Evolutionary conservation across 2,888 invertebrate genomes (phyloP).

Genomic region (Orthonevra nobilis): DNA sequence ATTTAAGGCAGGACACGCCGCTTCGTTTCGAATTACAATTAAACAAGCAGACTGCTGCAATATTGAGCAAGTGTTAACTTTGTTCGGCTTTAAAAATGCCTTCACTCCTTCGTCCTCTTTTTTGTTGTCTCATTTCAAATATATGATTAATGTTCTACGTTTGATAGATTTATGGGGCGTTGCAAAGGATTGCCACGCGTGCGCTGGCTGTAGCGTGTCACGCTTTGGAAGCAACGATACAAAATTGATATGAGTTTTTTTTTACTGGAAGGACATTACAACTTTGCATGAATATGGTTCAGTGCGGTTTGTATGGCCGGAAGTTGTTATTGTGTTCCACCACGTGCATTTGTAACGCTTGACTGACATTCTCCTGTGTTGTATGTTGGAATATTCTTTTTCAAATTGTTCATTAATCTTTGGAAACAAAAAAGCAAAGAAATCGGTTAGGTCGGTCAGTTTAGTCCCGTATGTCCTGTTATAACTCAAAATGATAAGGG

Average conservation of each 20-base stretch:
- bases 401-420: not conserved
- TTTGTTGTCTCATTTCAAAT: not conserved
- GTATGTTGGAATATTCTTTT: too few species aligned
- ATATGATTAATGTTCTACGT: slow-evolving; percentile 53
- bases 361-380: slow-evolving; percentile 45
- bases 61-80: slow-evolving; percentile 58
- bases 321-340: slow-evolving; percentile 70
- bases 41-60: not conserved
- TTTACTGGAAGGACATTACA: slow-evolving; percentile 46
- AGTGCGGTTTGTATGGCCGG: slow-evolving; percentile 54
- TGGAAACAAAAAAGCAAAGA: not conserved
- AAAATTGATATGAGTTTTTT: slow-evolving; percentile 35
- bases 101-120: slow-evolving; percentile 44
- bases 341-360: slow-evolving; percentile 60
- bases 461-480: slow-evolving; percentile 22
- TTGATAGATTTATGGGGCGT: slow-evolving; percentile 63
- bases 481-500: slow-evolving; percentile 7
- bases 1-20: slow-evolving; percentile 9
- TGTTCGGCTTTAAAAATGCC: slow-evolving; percentile 45
- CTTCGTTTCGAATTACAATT: slow-evolving; percentile 21
- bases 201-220: slow-evolving; percentile 43
- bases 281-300: slow-evolving; percentile 42
- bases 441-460: not conserved
- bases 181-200: slow-evolving; percentile 64
- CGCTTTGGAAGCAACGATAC: slow-evolving; percentile 28